These are phyloP conservation scores for Muscicapa comitata DNA, from an alignment of 2,797 vertebrate species.

Conservation along the genomic window DNA sequence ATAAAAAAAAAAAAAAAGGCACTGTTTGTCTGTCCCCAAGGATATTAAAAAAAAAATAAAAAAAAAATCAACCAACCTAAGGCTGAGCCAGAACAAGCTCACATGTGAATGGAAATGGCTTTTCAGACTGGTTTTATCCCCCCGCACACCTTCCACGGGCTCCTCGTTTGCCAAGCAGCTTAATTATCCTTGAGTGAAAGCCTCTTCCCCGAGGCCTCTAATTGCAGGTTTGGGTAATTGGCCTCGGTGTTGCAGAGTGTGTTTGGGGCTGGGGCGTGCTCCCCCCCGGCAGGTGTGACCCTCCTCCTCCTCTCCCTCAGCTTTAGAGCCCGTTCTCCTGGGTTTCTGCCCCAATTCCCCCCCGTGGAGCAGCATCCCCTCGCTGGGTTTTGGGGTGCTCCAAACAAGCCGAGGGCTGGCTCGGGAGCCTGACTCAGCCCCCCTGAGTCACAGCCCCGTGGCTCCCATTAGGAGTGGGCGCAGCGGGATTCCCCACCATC, in stretches of 20 bases:
- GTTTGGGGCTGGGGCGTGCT: not conserved
- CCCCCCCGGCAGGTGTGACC: not conserved
- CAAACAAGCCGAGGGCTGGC: not conserved
- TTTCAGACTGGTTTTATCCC: not conserved
- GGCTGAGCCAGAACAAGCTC: not conserved
- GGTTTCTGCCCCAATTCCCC: fast-evolving
- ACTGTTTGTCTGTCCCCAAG: not conserved
- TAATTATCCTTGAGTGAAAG: conserved; percentile 36
- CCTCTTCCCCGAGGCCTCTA: not conserved
- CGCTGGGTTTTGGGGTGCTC: fast-evolving
- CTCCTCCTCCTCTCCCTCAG: too few relatives aligned
- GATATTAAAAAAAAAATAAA: fast-evolving
- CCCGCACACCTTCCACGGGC: not conserved
- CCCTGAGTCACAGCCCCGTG: conserved; percentile 1
- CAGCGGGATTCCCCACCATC: not conserved
- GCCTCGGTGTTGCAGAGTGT: not conserved
- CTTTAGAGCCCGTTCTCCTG: fast-evolving
- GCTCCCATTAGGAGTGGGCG: not conserved
- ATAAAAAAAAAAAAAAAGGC: not conserved
- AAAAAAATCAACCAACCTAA: not conserved
- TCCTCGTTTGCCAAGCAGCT: not conserved
- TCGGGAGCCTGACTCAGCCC: not conserved
- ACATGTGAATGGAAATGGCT: not conserved
- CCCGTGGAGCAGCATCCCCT: fast-evolving
- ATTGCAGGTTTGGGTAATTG: conserved; percentile 43